Conservation (phyloP, 2,797 vertebrate species). For the Valencia hispanica region DNA sequence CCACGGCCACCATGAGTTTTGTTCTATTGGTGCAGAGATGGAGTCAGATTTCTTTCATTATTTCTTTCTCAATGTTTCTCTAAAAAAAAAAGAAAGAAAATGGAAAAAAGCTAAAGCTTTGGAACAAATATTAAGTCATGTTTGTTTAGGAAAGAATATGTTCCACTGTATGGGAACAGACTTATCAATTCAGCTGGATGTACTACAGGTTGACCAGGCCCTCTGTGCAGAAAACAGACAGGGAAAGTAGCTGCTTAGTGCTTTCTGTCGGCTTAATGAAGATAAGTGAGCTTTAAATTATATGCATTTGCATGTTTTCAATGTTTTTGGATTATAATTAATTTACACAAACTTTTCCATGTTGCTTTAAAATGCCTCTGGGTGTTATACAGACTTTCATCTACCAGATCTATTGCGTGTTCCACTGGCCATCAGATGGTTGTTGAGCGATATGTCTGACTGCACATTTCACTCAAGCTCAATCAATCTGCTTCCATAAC, state of each 20-base stretch:
- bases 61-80: background rate
- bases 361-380: conserved; percentile 38
- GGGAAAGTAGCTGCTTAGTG: conserved; percentile 76
- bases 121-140: conserved; percentile 2
- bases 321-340: background rate
- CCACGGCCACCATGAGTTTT: background rate
- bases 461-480: conserved; percentile 11
- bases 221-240: conserved; percentile 63
- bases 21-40: background rate
- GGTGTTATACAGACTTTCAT: conserved; percentile 40
- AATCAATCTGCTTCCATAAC: conserved; percentile 42
- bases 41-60: background rate
- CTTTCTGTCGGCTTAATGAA: conserved; percentile 62
- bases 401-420: conserved; percentile 30
- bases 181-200: conserved; percentile 78
- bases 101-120: background rate
- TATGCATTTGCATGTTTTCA: background rate
- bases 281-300: background rate
- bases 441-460: conserved; percentile 31
- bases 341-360: background rate
- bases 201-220: conserved; percentile 57
- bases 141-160: conserved; percentile 32
- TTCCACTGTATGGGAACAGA: conserved; percentile 69
- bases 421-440: conserved; percentile 32
- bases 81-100: background rate